Percentiles rank a stretch among this genome's conserved stretches.
Conservation (phyloP, 1,140 invertebrate genomes). For the Trissolcus basalis region DNA sequence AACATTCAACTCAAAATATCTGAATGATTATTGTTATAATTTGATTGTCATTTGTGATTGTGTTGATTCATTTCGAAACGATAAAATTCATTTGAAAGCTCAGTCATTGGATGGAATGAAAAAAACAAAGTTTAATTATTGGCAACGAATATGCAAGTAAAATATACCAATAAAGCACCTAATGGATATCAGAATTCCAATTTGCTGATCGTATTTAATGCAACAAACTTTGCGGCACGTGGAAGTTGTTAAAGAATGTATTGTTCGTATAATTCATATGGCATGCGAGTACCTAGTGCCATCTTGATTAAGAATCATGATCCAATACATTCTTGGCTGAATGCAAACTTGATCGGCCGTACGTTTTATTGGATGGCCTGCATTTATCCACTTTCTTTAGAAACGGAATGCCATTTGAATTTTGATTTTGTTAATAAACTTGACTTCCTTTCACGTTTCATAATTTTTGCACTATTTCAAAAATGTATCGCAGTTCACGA, state of each 20-base stretch:
- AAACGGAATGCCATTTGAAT: constrained; percentile 10
- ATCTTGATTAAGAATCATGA: constrained; percentile 47
- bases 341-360: constrained; percentile 47
- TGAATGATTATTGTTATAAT: too few relatives aligned
- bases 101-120: too few relatives aligned
- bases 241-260: constrained; percentile 48
- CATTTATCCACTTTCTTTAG: constrained; percentile 23
- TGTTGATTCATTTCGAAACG: too few relatives aligned
- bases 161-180: not conserved
- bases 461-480: not conserved
- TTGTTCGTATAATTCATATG: constrained; percentile 32
- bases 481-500: too few relatives aligned
- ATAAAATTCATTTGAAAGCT: too few relatives aligned
- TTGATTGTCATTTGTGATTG: too few relatives aligned
- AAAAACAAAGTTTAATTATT: too few relatives aligned
- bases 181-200: constrained; percentile 7
- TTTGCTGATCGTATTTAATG: constrained; percentile 14
- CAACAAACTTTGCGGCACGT: constrained; percentile 5
- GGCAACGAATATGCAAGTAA: too few relatives aligned
- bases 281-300: constrained; percentile 22
- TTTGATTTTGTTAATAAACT: not conserved
- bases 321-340: constrained; percentile 48
- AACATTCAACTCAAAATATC: too few relatives aligned
- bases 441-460: not conserved
- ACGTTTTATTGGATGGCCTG: constrained; percentile 37